These are phyloP conservation scores for Natator depressus DNA, from an alignment of 2,113 vertebrate species.

Conservation along the genomic window DNA sequence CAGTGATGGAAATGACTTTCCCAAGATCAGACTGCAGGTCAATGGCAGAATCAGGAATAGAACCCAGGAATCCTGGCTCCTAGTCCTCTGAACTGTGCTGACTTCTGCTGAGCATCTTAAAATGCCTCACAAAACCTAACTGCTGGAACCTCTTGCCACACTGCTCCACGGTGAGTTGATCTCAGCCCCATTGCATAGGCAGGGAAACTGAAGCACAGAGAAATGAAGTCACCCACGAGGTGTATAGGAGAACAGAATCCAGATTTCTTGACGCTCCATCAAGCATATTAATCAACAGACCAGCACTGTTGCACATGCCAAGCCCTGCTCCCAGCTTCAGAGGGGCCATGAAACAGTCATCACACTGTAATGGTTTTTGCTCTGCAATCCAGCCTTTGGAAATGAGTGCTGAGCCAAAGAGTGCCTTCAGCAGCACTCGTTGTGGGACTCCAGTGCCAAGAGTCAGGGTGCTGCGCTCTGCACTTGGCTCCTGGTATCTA, in stretches of 20 bases:
- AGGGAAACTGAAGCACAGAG: accelerated
- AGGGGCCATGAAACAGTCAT: accelerated
- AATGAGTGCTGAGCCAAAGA: neutral
- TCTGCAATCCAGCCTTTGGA: neutral
- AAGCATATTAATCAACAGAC: neutral
- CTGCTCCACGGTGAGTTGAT: neutral
- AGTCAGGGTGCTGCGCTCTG: neutral
- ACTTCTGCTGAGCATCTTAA: neutral
- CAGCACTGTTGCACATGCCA: neutral
- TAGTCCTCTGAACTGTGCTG: neutral
- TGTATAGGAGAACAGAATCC: neutral
- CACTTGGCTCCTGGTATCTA: neutral
- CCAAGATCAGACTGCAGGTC: neutral
- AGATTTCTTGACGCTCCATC: neutral
- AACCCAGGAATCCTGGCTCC: neutral
- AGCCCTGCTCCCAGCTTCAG: neutral
- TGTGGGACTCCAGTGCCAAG: neutral
- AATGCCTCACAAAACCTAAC: neutral
- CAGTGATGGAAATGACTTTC: neutral
- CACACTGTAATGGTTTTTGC: neutral
- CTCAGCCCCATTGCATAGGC: neutral
- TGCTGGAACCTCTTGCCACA: neutral
- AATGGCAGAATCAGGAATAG: neutral
- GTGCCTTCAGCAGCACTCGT: neutral
- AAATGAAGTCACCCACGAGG: neutral